Conservation (phyloP, 2,113 vertebrate genomes). For the Plecturocebus donacophilus region DNA sequence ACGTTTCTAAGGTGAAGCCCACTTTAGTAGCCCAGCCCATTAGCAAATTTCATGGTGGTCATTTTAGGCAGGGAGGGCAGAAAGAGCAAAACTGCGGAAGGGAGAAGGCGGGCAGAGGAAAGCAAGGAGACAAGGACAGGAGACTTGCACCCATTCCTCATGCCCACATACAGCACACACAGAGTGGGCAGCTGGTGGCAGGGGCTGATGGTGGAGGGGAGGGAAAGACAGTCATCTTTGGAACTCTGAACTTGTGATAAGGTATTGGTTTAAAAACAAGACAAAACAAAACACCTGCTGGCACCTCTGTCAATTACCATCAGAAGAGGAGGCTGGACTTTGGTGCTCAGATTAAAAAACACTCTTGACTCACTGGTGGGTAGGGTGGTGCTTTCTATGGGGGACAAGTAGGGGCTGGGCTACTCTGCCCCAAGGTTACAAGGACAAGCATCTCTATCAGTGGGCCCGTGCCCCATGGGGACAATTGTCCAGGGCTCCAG, state of each 20-base stretch:
- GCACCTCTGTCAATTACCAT: slow-evolving; percentile 21
- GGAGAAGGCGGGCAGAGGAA: background rate
- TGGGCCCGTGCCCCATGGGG: background rate
- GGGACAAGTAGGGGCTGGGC: background rate
- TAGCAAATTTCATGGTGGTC: slow-evolving; percentile 11
- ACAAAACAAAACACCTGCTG: slow-evolving; percentile 51
- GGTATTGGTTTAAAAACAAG: slow-evolving; percentile 42
- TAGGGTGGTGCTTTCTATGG: background rate
- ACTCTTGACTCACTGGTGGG: background rate
- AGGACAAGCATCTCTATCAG: background rate
- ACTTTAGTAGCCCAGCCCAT: background rate
- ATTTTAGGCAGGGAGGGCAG: background rate
- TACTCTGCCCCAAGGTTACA: background rate
- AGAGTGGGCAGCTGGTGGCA: background rate
- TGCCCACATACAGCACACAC: background rate
- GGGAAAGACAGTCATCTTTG: slow-evolving; percentile 47
- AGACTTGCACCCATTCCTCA: background rate
- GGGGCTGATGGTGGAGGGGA: background rate
- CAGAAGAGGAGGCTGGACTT: slow-evolving; percentile 17
- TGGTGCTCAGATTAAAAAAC: slow-evolving; percentile 4
- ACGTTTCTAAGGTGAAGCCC: slow-evolving; percentile 44
- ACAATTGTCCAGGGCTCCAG: background rate
- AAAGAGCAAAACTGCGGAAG: background rate
- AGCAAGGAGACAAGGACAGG: background rate
- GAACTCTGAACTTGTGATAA: slow-evolving; percentile 23